phyloP scores from a whole-genome alignment of 2,113 vertebrate species.

The Ageneiosus marmoratus region DNA sequence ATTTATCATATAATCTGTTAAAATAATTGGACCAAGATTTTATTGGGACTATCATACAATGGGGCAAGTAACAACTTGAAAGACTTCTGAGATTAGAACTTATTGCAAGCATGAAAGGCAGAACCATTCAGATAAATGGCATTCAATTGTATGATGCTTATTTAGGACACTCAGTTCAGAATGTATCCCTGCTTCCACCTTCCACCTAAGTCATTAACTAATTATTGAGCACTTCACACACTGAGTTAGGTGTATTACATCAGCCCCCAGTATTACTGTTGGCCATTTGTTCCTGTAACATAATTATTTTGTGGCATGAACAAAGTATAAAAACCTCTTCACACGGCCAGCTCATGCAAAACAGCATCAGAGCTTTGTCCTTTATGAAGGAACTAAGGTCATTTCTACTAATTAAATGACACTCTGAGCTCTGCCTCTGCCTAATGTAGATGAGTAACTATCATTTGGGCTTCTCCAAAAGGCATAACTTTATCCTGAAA shows the following conservation, averaged over 20 bases:
- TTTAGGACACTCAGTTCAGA: neutral
- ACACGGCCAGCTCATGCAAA: conserved; percentile 37
- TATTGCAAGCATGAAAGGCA: neutral
- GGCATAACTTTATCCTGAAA: conserved; percentile 18
- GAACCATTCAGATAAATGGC: neutral
- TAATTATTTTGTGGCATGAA: neutral
- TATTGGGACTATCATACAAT: neutral
- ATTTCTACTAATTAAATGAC: conserved; percentile 60
- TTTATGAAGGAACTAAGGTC: conserved; percentile 43
- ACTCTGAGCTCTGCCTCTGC: conserved; percentile 60
- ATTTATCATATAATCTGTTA: neutral
- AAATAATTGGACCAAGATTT: neutral
- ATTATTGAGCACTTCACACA: neutral
- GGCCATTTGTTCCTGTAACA: neutral
- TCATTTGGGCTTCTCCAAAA: neutral
- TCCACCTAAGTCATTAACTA: neutral
- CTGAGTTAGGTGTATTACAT: neutral
- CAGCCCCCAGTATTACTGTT: neutral
- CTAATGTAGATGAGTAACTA: conserved; percentile 31
- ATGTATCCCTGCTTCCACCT: neutral
- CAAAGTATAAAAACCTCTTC: neutral
- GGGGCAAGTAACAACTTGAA: neutral
- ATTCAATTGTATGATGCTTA: neutral
- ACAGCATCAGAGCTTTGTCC: conserved; percentile 39
- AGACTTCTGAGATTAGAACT: neutral